Percentiles rank a stretch among this genome's conserved stretches.
Evolutionary conservation across 2,888 invertebrate species (phyloP).

Genomic region (Uropetala carovei): DNA sequence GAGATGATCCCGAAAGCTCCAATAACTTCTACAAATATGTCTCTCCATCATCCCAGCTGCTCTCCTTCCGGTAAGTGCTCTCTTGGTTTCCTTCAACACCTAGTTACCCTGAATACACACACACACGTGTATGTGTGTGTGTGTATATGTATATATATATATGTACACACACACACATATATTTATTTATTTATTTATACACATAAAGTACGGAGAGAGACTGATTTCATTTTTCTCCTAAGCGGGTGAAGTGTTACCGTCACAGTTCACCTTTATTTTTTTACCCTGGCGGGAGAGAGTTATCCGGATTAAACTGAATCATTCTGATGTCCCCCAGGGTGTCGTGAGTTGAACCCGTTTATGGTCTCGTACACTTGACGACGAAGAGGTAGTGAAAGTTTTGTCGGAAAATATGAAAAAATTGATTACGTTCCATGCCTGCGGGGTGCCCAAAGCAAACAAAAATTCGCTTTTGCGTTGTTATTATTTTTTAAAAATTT

Average conservation of each 20-base stretch:
- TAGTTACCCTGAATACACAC: too few relatives aligned
- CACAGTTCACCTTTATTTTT: not conserved
- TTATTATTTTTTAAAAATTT: too few relatives aligned
- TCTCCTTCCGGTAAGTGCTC: too few relatives aligned
- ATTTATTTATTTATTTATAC: too few relatives aligned
- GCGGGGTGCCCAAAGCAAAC: not conserved
- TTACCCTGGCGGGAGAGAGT: not conserved
- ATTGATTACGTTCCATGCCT: not conserved
- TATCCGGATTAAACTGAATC: slow-evolving; percentile 14
- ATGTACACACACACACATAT: too few relatives aligned
- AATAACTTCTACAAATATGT: too few relatives aligned
- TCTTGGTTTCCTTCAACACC: too few relatives aligned
- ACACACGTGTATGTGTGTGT: too few relatives aligned
- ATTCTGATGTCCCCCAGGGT: not conserved
- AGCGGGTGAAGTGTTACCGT: not conserved
- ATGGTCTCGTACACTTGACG: not conserved
- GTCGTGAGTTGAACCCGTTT: not conserved
- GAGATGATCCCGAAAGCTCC: too few relatives aligned
- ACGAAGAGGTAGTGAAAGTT: not conserved
- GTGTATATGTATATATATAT: too few relatives aligned
- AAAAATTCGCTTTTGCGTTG: too few relatives aligned
- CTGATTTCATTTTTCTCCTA: not conserved
- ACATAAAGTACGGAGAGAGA: not conserved
- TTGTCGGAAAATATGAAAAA: not conserved
- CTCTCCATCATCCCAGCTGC: too few relatives aligned